Evolutionary conservation across 2,797 vertebrate species (phyloP).

Genomic region (Phataginus tetradactyla): DNA sequence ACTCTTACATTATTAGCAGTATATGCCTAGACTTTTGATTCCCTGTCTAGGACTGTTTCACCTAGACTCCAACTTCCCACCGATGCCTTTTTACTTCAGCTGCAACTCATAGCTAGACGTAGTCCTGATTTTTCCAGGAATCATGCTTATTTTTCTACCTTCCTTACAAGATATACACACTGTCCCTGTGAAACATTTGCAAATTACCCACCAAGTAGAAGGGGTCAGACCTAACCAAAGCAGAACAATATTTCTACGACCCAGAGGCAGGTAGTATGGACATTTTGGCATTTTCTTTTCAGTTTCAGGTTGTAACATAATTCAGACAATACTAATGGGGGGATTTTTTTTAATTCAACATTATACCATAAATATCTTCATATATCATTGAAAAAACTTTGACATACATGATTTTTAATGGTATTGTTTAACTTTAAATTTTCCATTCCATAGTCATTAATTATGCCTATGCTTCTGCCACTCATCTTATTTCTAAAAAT

Average conservation of each 20-base stretch:
- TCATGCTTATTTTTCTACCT: neutral
- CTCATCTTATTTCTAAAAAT: neutral
- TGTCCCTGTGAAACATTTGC: neutral
- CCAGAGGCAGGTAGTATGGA: neutral
- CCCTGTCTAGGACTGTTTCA: neutral
- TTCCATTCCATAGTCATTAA: neutral
- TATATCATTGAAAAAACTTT: neutral
- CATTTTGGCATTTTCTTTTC: neutral
- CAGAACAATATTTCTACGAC: neutral
- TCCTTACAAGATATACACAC: neutral
- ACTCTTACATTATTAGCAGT: neutral
- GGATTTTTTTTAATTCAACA: neutral
- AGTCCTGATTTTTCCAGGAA: neutral
- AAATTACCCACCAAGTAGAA: slow-evolving; percentile 5
- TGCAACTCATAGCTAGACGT: neutral
- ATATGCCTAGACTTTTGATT: neutral
- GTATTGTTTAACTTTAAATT: neutral
- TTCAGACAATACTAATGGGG: neutral
- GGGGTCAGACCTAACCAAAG: neutral
- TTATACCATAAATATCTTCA: neutral
- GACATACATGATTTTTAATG: neutral
- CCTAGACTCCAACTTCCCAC: neutral
- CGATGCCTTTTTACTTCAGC: neutral
- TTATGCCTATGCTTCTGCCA: neutral
- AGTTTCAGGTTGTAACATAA: neutral